These are phyloP conservation scores for Bucorvus abyssinicus DNA, from an alignment of 2,797 vertebrate genomes.

Conservation along the genomic window DNA sequence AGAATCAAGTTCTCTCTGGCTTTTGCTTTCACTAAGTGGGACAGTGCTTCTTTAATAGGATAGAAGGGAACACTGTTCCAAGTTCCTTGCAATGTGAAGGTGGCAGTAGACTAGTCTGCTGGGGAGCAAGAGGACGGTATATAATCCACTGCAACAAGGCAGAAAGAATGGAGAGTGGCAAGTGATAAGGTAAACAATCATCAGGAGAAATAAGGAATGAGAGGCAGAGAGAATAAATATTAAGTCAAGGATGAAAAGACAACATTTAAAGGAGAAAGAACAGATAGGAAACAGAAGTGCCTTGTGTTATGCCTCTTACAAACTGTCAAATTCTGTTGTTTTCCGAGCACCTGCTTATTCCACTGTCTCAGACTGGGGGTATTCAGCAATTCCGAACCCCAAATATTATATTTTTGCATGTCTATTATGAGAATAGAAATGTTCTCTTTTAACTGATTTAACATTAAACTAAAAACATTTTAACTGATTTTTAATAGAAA, in stretches of 20 bases:
- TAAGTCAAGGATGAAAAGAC: neutral
- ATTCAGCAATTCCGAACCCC: neutral
- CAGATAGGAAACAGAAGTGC: neutral
- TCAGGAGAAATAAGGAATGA: neutral
- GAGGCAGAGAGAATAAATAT: neutral
- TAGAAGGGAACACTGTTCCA: neutral
- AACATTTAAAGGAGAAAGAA: neutral
- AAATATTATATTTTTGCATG: neutral
- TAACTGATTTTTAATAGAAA: no score
- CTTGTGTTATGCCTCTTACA: neutral
- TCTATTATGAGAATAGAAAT: neutral
- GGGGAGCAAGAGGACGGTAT: neutral
- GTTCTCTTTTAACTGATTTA: neutral
- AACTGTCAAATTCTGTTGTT: neutral
- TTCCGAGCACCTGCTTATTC: neutral
- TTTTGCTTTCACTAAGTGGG: neutral
- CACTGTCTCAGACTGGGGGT: neutral
- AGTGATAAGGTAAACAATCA: neutral
- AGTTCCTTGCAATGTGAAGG: no score
- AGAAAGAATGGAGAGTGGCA: neutral
- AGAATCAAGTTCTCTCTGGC: neutral
- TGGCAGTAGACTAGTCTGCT: slow-evolving; percentile 54
- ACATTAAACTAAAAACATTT: no score
- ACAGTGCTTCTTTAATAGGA: neutral
- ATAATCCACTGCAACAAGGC: neutral